Percentiles rank a stretch among this genome's conserved stretches.
These are phyloP conservation scores for Euplagia quadripunctaria DNA, from an alignment of 2,888 invertebrate species.

Conservation along the genomic window DNA sequence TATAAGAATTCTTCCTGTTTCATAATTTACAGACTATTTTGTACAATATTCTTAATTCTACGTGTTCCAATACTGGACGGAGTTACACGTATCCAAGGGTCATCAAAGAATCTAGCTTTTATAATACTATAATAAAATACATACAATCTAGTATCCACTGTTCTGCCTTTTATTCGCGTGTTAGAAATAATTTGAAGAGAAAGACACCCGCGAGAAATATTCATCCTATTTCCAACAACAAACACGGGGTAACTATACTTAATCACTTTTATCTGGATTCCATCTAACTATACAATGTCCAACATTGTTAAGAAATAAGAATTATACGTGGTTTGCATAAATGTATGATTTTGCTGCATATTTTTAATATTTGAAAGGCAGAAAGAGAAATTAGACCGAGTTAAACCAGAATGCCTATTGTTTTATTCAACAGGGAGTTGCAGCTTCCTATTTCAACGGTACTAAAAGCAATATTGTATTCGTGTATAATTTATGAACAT, in stretches of 20 bases:
- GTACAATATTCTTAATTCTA: conserved; percentile 53
- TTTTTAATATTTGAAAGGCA: conserved; percentile 28
- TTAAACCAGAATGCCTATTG: conserved; percentile 49
- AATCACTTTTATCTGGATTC: too few relatives aligned
- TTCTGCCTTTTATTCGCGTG: not conserved
- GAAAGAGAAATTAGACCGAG: conserved; percentile 47
- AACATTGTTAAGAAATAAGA: not conserved
- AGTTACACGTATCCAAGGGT: conserved; percentile 12
- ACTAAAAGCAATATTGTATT: conserved; percentile 48
- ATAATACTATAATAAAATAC: not conserved
- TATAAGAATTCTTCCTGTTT: conserved; percentile 48
- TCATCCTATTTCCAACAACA: not conserved
- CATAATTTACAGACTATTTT: conserved; percentile 54
- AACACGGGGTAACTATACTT: too few relatives aligned
- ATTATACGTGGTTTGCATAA: not conserved
- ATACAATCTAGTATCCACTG: not conserved
- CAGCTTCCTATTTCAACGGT: conserved; percentile 40
- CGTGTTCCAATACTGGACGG: conserved; percentile 31
- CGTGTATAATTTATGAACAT: conserved; percentile 51
- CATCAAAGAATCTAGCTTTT: conserved; percentile 14
- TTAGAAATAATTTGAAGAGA: not conserved
- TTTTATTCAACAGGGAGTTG: conserved; percentile 51
- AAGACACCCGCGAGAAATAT: not conserved
- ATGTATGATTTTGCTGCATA: conserved; percentile 10
- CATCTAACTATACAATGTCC: too few relatives aligned